Conservation (phyloP, 1,140 invertebrate genomes). For the Octopus bimaculoides region DNA sequence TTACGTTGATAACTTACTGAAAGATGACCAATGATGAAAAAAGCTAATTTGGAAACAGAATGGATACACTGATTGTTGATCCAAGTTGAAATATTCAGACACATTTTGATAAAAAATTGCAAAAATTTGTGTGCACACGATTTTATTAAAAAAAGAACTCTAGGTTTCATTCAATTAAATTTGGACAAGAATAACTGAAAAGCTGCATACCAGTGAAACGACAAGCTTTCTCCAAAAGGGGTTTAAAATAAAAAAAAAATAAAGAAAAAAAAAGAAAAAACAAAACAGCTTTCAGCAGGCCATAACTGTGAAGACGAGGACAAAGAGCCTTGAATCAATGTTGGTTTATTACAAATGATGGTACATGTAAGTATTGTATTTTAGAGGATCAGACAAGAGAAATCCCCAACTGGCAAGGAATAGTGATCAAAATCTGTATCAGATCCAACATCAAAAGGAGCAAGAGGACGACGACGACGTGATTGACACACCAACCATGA, state of each 20-base stretch:
- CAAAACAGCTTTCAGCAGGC: constrained; percentile 6
- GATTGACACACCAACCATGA: constrained; percentile 14
- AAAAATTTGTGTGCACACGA: constrained; percentile 2
- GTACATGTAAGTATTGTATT: constrained; percentile 1
- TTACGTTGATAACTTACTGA: background rate
- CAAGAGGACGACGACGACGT: constrained; percentile 7
- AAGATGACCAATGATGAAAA: background rate
- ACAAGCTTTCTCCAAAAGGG: background rate
- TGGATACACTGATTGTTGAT: background rate
- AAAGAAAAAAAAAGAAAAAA: background rate
- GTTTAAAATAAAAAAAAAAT: no score
- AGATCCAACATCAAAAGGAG: constrained; percentile 1
- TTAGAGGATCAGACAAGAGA: constrained; percentile 6
- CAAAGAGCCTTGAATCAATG: background rate
- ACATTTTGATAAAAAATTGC: background rate
- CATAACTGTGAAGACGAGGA: constrained; percentile 4
- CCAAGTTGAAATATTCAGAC: constrained; percentile 11
- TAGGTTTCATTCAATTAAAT: background rate
- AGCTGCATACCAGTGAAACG: constrained; percentile 8
- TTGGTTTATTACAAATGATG: constrained; percentile 11
- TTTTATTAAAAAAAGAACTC: background rate
- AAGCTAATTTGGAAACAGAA: constrained; percentile 4
- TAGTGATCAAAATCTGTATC: constrained; percentile 12
- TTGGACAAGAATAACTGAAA: background rate
- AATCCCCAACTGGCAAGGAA: constrained; percentile 10